A percentile compares a stretch with the other conserved stretches of the same genome.
Evolutionary conservation across 2,888 invertebrate genomes (phyloP).

Genomic region (Desoria tigrina): DNA sequence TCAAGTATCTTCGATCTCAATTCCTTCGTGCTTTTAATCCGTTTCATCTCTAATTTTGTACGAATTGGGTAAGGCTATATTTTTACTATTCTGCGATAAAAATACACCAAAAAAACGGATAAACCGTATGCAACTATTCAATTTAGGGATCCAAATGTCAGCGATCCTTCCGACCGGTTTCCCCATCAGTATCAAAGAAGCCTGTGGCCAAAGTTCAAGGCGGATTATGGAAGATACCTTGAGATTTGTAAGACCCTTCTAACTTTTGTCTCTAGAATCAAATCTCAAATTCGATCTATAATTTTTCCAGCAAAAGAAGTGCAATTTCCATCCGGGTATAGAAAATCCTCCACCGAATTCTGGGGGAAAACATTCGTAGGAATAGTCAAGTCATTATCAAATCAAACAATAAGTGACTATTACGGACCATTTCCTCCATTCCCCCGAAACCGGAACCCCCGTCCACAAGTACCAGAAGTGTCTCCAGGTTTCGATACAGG

Average conservation of each 20-base stretch:
- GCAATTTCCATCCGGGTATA: conserved; percentile 43
- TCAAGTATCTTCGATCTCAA: conserved; percentile 30
- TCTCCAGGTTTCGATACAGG: not conserved
- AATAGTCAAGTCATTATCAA: conserved; percentile 42
- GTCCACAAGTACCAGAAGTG: not conserved
- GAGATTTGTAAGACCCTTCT: conserved; percentile 39
- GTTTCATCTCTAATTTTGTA: conserved; percentile 49
- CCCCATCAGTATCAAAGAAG: conserved; percentile 31
- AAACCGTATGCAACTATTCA: no score
- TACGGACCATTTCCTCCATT: conserved; percentile 27
- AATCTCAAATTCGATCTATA: no score
- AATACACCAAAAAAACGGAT: no score
- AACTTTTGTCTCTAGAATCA: not conserved
- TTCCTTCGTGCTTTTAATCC: conserved; percentile 45
- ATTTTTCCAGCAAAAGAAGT: conserved; percentile 45
- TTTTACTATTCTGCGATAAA: not conserved
- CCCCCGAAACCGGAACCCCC: conserved; percentile 9
- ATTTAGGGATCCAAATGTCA: conserved; percentile 50
- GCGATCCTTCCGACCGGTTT: conserved; percentile 39
- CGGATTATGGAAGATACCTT: conserved; percentile 44
- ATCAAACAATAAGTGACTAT: conserved; percentile 21
- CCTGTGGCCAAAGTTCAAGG: conserved; percentile 46
- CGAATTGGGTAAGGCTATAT: conserved; percentile 42
- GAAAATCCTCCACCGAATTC: conserved; percentile 34
- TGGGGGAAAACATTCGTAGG: conserved; percentile 45